These are phyloP conservation scores for Oxyruncus cristatus DNA, from an alignment of 2,113 vertebrate species.

Conservation along the genomic window DNA sequence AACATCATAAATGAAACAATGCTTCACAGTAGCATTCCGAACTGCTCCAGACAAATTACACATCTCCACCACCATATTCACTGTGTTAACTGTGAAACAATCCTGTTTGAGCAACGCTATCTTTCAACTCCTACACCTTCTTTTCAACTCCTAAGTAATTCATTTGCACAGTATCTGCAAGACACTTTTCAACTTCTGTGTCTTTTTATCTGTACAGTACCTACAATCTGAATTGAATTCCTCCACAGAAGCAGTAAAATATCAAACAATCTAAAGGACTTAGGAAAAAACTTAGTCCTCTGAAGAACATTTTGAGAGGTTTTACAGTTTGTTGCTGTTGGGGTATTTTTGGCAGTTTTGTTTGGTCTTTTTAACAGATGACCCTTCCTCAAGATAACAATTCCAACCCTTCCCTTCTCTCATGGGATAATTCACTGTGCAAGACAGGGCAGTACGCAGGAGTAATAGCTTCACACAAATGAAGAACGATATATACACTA, in stretches of 20 bases:
- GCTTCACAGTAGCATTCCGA: background rate
- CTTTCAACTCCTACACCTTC: background rate
- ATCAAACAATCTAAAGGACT: background rate
- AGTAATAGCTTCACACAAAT: background rate
- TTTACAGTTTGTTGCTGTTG: background rate
- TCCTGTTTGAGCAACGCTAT: accelerated
- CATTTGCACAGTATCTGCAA: background rate
- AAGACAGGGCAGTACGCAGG: background rate
- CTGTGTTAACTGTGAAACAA: background rate
- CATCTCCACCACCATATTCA: background rate
- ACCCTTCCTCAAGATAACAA: background rate
- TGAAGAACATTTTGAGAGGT: background rate
- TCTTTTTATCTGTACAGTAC: background rate
- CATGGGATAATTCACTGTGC: background rate
- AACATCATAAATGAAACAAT: background rate
- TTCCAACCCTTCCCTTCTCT: background rate
- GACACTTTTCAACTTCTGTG: background rate
- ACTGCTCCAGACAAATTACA: background rate
- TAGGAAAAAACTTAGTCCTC: background rate
- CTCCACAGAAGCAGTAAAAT: background rate
- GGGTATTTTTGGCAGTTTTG: background rate
- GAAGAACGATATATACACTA: background rate
- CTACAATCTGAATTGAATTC: background rate
- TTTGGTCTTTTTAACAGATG: background rate
- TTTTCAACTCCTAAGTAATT: background rate